phyloP scores from a whole-genome alignment of 1,140 invertebrate genomes.

The Goniozus legneri region DNA sequence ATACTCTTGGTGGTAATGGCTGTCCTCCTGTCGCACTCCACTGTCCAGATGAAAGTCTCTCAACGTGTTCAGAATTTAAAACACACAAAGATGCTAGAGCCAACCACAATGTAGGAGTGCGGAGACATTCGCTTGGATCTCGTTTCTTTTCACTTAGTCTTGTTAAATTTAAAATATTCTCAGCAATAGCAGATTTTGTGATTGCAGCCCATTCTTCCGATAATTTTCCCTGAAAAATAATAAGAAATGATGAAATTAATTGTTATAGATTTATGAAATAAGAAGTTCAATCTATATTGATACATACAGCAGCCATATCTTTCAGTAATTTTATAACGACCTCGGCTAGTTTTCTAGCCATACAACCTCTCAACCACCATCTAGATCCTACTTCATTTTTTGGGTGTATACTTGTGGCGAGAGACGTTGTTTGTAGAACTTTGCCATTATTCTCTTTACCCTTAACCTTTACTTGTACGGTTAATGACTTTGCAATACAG shows the following conservation, averaged over 20 bases:
- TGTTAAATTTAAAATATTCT: conserved; percentile 83
- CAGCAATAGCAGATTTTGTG: conserved; percentile 87
- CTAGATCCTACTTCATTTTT: conserved; percentile 58
- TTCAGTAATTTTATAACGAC: conserved; percentile 83
- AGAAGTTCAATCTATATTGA: conserved; percentile 3
- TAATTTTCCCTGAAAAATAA: conserved; percentile 69
- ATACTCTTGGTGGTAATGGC: conserved; percentile 63
- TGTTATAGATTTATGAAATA: conserved; percentile 5
- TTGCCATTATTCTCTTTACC: conserved; percentile 64
- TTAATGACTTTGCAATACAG: conserved; percentile 81
- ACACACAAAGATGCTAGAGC: conserved; percentile 91
- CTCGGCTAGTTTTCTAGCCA: conserved; percentile 79
- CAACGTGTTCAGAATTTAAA: conserved; percentile 86
- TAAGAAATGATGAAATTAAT: background rate
- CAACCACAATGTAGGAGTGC: conserved; percentile 84
- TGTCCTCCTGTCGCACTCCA: conserved; percentile 63
- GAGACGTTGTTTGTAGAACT: conserved; percentile 60
- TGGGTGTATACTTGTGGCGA: conserved; percentile 60
- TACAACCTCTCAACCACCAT: conserved; percentile 86
- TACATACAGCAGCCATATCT: conserved; percentile 85
- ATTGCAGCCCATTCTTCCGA: conserved; percentile 82
- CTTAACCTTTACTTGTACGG: conserved; percentile 84
- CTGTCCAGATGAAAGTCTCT: conserved; percentile 70
- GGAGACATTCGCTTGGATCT: conserved; percentile 71
- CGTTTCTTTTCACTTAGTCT: conserved; percentile 74